phyloP scores from a whole-genome alignment of 2,888 invertebrate genomes.

The Dasypogon diadema region DNA sequence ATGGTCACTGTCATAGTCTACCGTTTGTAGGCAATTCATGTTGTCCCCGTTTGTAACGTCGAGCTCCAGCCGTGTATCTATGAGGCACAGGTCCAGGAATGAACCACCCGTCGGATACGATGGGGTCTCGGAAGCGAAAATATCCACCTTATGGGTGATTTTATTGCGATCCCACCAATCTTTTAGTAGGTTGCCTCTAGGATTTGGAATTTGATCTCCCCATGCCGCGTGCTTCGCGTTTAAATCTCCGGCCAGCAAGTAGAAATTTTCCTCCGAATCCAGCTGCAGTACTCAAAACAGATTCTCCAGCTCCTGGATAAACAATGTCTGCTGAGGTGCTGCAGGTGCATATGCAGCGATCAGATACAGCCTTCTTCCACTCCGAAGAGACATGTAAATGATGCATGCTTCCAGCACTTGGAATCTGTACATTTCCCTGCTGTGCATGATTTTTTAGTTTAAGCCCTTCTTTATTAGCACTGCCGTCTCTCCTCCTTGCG shows the following conservation, averaged over 20 bases:
- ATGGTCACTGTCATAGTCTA: not conserved
- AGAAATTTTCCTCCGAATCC: not conserved
- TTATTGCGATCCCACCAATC: not conserved
- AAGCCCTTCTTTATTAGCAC: not conserved
- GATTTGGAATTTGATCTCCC: not conserved
- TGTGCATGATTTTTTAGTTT: not conserved
- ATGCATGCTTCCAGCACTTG: not conserved
- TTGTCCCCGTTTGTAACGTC: not conserved
- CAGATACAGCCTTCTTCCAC: not conserved
- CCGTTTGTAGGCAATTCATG: not conserved
- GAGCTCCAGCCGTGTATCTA: not conserved
- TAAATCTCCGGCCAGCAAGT: not conserved
- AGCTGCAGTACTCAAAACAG: not conserved
- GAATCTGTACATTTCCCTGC: not conserved
- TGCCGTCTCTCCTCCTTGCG: not conserved
- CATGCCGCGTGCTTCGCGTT: conserved; percentile 1
- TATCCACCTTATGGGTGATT: not conserved
- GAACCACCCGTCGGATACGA: not conserved
- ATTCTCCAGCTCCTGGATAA: not conserved
- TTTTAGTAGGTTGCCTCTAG: not conserved
- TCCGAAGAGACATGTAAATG: not conserved
- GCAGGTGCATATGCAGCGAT: not conserved
- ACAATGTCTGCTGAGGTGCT: not conserved
- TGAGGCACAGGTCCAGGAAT: not conserved
- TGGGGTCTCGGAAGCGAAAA: not conserved